Evolutionary conservation across 2,113 vertebrate genomes (phyloP).

Genomic region (Plectropomus leopardus): DNA sequence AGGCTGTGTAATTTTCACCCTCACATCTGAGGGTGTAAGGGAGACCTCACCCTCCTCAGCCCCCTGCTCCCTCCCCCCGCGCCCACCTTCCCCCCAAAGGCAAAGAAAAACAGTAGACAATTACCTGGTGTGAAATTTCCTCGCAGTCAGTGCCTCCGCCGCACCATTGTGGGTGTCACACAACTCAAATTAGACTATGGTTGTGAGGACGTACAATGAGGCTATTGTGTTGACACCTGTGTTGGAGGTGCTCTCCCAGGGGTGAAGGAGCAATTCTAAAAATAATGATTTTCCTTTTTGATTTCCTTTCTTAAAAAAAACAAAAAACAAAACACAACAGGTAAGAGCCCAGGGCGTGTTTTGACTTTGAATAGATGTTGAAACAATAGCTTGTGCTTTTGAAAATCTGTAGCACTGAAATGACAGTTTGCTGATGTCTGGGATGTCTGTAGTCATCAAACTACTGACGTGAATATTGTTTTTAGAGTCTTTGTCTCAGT

Average conservation of each 20-base stretch:
- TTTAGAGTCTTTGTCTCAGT: too few relatives aligned
- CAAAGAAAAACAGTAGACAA: constrained; percentile 75
- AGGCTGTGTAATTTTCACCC: constrained; percentile 79
- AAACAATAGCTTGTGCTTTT: neutral
- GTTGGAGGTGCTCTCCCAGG: constrained; percentile 55
- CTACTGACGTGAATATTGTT: neutral
- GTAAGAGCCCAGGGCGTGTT: constrained; percentile 12
- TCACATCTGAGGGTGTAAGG: constrained; percentile 67
- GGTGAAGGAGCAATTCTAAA: constrained; percentile 51
- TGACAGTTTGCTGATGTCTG: neutral
- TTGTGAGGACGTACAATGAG: constrained; percentile 62
- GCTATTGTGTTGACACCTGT: constrained; percentile 46
- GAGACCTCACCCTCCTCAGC: constrained; percentile 42
- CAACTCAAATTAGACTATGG: constrained; percentile 67
- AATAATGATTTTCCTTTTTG: constrained; percentile 49
- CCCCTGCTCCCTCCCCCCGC: constrained; percentile 27
- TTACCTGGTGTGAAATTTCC: constrained; percentile 81
- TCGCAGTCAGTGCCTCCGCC: constrained; percentile 39
- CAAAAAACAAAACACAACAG: constrained; percentile 30
- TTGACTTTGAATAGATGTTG: constrained; percentile 22
- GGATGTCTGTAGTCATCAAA: neutral
- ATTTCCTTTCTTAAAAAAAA: neutral
- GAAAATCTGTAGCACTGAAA: neutral
- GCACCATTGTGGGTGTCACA: constrained; percentile 61
- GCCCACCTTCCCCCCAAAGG: constrained; percentile 59